A percentile compares a stretch with the other conserved stretches of the same genome.
Evolutionary conservation across 2,888 invertebrate genomes (phyloP).

Genomic region (Sycophila texana): DNA sequence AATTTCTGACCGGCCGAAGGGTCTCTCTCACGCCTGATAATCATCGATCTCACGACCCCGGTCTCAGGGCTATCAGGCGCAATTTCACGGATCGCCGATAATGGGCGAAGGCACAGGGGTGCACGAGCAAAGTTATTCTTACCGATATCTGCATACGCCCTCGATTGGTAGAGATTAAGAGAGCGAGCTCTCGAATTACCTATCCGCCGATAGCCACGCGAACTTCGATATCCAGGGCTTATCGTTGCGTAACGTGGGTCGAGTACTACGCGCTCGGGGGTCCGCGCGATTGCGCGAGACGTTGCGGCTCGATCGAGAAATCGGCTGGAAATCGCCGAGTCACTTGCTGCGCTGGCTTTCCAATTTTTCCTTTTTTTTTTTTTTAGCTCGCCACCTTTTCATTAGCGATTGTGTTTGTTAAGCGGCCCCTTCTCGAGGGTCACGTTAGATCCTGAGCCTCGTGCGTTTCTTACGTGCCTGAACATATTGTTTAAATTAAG

Average conservation of each 20-base stretch:
- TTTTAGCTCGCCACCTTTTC: too few relatives aligned
- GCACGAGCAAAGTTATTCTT: background rate
- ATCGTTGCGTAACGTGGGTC: background rate
- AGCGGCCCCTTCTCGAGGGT: too few relatives aligned
- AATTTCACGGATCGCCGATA: conserved; percentile 42
- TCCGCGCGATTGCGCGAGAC: background rate
- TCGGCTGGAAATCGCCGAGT: background rate
- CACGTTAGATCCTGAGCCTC: too few relatives aligned
- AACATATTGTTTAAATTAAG: too few relatives aligned
- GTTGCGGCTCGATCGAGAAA: background rate
- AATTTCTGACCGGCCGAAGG: too few relatives aligned
- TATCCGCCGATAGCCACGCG: background rate
- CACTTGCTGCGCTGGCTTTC: too few relatives aligned
- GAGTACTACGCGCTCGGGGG: background rate
- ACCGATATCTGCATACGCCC: background rate
- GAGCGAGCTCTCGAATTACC: conserved; percentile 3
- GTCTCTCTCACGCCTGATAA: background rate
- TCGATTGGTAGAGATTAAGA: conserved; percentile 2
- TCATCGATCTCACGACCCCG: background rate
- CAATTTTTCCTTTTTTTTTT: too few relatives aligned
- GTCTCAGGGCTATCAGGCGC: background rate
- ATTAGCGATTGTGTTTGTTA: too few relatives aligned
- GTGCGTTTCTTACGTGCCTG: too few relatives aligned
- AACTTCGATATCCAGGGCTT: conserved; percentile 14
- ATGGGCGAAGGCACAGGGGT: conserved; percentile 1